Base-by-base conservation (phyloP, 92 coral and sea anemone genomes). In the Zoanthus sansibaricus region DNA sequence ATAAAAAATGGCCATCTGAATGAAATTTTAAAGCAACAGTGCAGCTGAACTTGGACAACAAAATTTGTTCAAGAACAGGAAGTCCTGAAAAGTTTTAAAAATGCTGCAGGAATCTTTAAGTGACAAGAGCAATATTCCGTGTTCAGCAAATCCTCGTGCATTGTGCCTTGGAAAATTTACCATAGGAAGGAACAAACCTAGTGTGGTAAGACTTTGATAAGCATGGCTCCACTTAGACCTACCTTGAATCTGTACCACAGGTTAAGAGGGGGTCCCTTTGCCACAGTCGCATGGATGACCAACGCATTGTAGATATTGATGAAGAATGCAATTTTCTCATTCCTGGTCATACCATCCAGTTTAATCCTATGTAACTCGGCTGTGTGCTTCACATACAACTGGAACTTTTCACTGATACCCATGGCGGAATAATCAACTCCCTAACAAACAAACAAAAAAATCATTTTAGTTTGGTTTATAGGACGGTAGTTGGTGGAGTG, bases 161-260 rank as follows among this genome's bases (percentile, higher is more conserved):
- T 4, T 4, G 4, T 2, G 42, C 42, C 42, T 37, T 37, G 42
- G 42, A 37, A 37, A 37, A 37, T 37, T 2, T 4, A 37, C 42
- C 42, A 37, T 37, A 37, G 42, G 42, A 37, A 37, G 42, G 42
- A 37, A 37, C 42, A 37, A 37, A 37, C 42, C 42, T 37, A 37
- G 42, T 37, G 4, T 25, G 25, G 25, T 37, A 37, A 37, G 42
- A 37, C 42, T 37, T 37, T 37, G 42, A 4, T 37, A 37, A 37
- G 0, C 42, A 37, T 37, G 17, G 68, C 21, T 61, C 25, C 68
- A 6, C 30, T 4, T 16, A 30, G 30, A 13, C 71, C 30, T 89
- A 96, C 99, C 99, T 94, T 97, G 66, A 90, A 97, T 79, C 99
- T 56, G 64, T 97, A 97, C 99, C 99, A 97, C 55, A 97, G 90